A percentile compares a stretch with the other conserved stretches of the same genome.
phyloP scores from a whole-genome alignment of 2,113 vertebrate genomes.

The Lamprologus sp. region DNA sequence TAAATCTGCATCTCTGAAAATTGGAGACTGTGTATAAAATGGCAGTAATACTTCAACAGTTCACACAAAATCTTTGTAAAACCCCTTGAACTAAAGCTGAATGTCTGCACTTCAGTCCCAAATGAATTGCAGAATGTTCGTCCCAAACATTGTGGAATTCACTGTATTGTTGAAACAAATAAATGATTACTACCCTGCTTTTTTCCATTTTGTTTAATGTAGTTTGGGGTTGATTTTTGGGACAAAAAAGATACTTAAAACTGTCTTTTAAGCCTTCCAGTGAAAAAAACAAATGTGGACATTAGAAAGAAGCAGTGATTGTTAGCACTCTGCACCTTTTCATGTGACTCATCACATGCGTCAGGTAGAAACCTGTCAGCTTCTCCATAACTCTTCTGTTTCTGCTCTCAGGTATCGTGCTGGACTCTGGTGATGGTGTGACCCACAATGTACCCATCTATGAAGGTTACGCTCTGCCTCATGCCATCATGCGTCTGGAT shows the following conservation, averaged over 20 bases:
- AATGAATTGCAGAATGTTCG: no score
- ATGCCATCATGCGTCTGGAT: not conserved
- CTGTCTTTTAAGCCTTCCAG: not conserved
- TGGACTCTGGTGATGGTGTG: not conserved
- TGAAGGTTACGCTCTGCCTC: not conserved
- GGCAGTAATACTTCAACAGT: not conserved
- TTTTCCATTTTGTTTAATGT: not conserved
- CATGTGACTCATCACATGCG: not conserved
- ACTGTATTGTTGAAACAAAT: not conserved
- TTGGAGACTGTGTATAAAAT: not conserved
- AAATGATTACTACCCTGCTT: not conserved
- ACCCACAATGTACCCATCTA: not conserved
- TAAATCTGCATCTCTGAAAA: not conserved
- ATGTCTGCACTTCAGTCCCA: not conserved
- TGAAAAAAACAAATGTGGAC: not conserved
- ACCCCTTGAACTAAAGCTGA: not conserved
- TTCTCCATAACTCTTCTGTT: not conserved
- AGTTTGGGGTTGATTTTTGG: fast-evolving
- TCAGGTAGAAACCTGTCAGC: not conserved
- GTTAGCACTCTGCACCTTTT: not conserved
- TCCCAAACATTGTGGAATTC: not conserved
- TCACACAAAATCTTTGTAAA: not conserved
- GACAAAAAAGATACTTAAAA: not conserved
- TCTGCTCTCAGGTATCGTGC: conserved; percentile 78
- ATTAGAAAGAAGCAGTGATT: not conserved